Percentiles rank a stretch among this genome's conserved stretches.
phyloP scores from a whole-genome alignment of 2,888 invertebrate genomes.

The Chrysotoxum bicinctum region DNA sequence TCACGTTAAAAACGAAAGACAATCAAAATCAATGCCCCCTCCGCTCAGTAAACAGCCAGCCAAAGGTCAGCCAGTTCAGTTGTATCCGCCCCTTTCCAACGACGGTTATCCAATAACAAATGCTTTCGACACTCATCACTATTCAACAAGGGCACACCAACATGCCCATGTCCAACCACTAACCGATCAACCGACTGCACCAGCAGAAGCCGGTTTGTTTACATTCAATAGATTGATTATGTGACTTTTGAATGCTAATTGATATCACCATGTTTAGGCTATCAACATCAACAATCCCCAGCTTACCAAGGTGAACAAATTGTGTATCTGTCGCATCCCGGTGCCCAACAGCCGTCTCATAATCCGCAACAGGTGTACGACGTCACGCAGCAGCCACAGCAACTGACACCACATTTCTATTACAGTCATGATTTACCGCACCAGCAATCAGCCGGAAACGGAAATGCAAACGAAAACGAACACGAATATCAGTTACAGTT shows the following conservation, averaged over 20 bases:
- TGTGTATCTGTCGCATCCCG: constrained; percentile 30
- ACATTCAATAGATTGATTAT: constrained; percentile 16
- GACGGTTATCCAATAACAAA: constrained; percentile 37
- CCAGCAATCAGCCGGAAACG: constrained; percentile 42
- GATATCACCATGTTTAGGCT: constrained; percentile 45
- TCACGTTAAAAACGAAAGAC: constrained; percentile 84
- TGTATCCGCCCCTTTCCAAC: constrained; percentile 39
- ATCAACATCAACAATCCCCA: constrained; percentile 59
- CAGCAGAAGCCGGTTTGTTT: constrained; percentile 68
- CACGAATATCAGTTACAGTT: constrained; percentile 45
- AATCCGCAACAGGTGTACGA: constrained; percentile 14
- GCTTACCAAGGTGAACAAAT: constrained; percentile 47
- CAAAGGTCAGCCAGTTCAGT: constrained; percentile 62
- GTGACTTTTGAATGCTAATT: constrained; percentile 20
- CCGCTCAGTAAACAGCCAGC: constrained; percentile 64
- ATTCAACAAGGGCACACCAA: constrained; percentile 48
- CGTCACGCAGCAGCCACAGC: constrained; percentile 70
- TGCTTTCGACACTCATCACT: constrained; percentile 25
- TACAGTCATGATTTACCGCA: constrained; percentile 71
- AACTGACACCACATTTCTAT: constrained; percentile 73
- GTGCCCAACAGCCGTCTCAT: constrained; percentile 55
- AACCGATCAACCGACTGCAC: constrained; percentile 58
- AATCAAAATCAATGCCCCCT: constrained; percentile 54
- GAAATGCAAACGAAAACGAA: constrained; percentile 35
- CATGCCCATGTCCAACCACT: constrained; percentile 56